These are phyloP conservation scores for Pantherophis alleghaniensis DNA, from an alignment of 2,797 vertebrate genomes.

Conservation along the genomic window DNA sequence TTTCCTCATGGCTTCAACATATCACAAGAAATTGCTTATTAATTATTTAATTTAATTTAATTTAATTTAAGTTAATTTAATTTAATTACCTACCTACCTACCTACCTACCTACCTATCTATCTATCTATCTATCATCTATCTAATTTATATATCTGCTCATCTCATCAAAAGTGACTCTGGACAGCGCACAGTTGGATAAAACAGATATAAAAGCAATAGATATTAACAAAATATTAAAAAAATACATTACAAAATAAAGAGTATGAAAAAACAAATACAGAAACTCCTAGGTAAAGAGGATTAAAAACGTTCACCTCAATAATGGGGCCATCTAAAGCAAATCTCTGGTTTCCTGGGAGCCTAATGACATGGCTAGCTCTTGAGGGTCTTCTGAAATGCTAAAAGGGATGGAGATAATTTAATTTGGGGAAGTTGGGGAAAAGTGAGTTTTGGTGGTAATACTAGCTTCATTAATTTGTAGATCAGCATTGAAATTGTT, in stretches of 20 bases:
- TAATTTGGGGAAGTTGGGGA: not conserved
- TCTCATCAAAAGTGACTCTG: not conserved
- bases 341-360: not conserved
- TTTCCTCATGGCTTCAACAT: slow-evolving; percentile 62
- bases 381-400: not conserved
- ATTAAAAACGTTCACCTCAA: not conserved
- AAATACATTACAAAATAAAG: not conserved
- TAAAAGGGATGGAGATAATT: not conserved
- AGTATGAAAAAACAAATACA: not conserved
- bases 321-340: not conserved
- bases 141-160: not conserved
- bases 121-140: too few species aligned
- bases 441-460: too few species aligned
- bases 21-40: slow-evolving; percentile 53
- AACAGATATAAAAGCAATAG: not conserved
- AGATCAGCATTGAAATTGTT: not conserved
- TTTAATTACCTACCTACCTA: too few species aligned
- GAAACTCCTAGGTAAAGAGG: not conserved
- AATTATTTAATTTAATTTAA: not conserved
- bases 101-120: too few species aligned
- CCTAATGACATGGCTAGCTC: not conserved
- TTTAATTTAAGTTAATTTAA: not conserved
- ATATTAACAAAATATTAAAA: not conserved
- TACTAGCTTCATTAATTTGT: not conserved
- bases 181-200: not conserved